Evolutionary conservation across 35 echinoderm and acorn worm genomes (phyloP).

Genomic region (Hemicentrotus pulcherrimus): DNA sequence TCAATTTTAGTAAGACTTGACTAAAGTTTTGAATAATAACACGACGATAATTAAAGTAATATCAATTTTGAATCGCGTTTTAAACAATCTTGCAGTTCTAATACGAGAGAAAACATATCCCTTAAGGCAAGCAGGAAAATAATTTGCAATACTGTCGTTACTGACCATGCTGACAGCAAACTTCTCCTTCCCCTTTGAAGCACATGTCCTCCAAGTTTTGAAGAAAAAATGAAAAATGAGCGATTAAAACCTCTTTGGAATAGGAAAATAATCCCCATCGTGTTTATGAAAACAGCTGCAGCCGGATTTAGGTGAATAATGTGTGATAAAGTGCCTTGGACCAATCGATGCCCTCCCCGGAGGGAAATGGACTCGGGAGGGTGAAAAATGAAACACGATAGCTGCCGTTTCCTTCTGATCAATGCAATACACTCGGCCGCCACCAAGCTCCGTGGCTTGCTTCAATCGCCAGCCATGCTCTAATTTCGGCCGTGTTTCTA

Average conservation of each 20-base stretch:
- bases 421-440: not conserved
- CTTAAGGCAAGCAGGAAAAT: too few relatives aligned
- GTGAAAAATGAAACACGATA: slow-evolving; percentile 12
- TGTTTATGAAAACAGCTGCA: slow-evolving; percentile 18
- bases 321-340: not conserved
- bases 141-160: too few relatives aligned
- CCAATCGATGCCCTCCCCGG: not conserved
- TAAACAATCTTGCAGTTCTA: too few relatives aligned
- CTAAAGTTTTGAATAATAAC: too few relatives aligned
- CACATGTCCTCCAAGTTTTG: not conserved
- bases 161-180: not conserved
- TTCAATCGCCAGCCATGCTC: not conserved
- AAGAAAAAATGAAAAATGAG: not conserved
- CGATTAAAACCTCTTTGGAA: not conserved
- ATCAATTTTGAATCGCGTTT: too few relatives aligned
- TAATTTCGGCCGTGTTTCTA: slow-evolving; percentile 1
- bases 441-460: not conserved
- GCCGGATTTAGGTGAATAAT: not conserved
- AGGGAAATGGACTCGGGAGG: slow-evolving; percentile 7
- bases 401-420: not conserved
- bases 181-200: not conserved
- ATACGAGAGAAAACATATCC: too few relatives aligned
- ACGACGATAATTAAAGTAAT: too few relatives aligned
- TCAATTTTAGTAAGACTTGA: too few relatives aligned
- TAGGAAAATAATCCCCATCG: not conserved